Evolutionary conservation across 2,888 invertebrate species (phyloP).

Genomic region (Drosophila ustulata): DNA sequence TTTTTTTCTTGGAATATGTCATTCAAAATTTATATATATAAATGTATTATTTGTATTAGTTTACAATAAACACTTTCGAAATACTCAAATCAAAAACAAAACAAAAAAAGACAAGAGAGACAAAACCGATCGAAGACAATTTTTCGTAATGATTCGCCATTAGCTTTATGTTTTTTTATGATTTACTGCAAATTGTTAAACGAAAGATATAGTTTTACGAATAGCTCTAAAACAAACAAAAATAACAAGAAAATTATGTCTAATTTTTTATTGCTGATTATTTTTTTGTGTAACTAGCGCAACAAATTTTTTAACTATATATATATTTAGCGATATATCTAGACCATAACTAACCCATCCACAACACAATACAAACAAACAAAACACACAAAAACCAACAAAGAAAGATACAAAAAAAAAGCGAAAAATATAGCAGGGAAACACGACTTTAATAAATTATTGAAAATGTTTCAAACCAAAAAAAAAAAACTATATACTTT

Average conservation of each 20-base stretch:
- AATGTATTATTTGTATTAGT: conserved; percentile 12
- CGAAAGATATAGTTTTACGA: conserved; percentile 12
- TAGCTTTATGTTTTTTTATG: conserved; percentile 46
- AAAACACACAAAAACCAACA: conserved; percentile 1
- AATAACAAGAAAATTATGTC: not conserved
- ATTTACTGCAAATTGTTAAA: conserved; percentile 27
- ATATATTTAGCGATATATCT: conserved; percentile 38
- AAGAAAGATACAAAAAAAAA: conserved; percentile 24
- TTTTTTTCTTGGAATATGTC: conserved; percentile 11
- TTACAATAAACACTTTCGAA: conserved; percentile 27
- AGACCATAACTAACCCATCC: conserved; percentile 19
- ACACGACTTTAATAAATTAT: conserved; percentile 62
- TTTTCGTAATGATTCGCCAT: conserved; percentile 35
- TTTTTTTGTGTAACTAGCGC: conserved; percentile 54
- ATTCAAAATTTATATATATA: conserved; percentile 6
- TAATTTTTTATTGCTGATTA: conserved; percentile 11
- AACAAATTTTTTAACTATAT: conserved; percentile 53
- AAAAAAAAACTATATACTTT: conserved; percentile 20
- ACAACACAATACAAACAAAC: conserved; percentile 15
- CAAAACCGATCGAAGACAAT: not conserved
- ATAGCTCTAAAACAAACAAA: not conserved
- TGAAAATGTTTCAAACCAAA: conserved; percentile 73
- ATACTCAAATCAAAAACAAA: conserved; percentile 46
- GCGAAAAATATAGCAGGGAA: conserved; percentile 19
- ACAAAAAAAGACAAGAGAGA: not conserved